Base-by-base conservation (phyloP, 2,797 vertebrate species). In the Hybognathus amarus region DNA sequence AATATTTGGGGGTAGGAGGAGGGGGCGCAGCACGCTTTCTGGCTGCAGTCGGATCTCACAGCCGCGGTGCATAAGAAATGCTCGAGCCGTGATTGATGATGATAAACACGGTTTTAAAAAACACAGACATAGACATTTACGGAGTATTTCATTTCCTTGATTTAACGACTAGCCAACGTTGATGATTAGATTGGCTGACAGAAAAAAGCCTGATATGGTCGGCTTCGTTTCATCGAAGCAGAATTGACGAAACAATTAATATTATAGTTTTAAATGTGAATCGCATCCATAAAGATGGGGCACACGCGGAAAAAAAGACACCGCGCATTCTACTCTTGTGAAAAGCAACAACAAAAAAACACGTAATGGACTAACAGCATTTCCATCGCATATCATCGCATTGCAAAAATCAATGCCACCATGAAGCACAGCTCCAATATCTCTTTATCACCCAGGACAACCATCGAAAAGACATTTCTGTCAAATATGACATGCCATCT, bases 401-500 rank as follows among this genome's bases (percentile, higher is more conserved):
- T 87, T 86, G 89, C 86, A 91, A 91, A 47, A 93, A 33, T 33
- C 30, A 33, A 93, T 92, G 92, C 85, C 91, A 90, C 87, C 91
- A 85, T 89, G 90, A 90, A 93, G 77, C 82, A 70, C 64, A 69
- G 78, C 89, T 91, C 90, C 87, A 88, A 74, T 75, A 85, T 90
- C 89, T 91, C 92, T 91, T 87, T 90, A 92, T 86, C 90, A 87
- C 89, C 86, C 90, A 83, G 91, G 91, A 92, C 91, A 87, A 91
- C 80, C 89, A 91, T 90, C 86, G 90, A 92, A 91, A 92, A 94
- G 84, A 92, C 90, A 87, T 90, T 91, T 93, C 90, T 89, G 90
- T 90, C 89, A 86, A 87, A 84, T 78, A 88, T 91, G 91, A 88
- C 92, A 92, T 91, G 89, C 90, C 90, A 82, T 88, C 87, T 83